Conservation (phyloP, 2,113 vertebrate species). For the Rafetus swinhoei region DNA sequence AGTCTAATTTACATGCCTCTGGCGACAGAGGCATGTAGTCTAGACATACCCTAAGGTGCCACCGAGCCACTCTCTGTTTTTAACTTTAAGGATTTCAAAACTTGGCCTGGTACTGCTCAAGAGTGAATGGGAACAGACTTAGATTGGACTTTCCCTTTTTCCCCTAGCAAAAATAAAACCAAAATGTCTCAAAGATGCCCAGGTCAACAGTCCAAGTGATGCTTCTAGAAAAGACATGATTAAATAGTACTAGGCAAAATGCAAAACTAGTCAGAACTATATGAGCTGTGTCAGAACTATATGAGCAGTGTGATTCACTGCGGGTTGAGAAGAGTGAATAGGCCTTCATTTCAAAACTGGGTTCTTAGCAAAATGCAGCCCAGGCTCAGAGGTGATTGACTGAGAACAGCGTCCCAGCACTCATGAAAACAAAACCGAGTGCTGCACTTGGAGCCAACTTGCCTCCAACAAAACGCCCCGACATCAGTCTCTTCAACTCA, state of each 20-base stretch:
- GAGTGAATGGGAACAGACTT: not conserved
- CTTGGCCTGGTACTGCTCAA: not conserved
- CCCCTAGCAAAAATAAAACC: not conserved
- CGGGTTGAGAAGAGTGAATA: rapidly evolving
- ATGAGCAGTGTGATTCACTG: rapidly evolving
- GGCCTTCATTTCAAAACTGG: rapidly evolving
- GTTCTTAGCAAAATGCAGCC: rapidly evolving
- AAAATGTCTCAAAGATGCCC: not conserved
- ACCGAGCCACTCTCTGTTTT: no score
- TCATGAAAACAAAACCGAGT: not conserved
- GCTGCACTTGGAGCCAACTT: not conserved
- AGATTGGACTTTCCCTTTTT: not conserved
- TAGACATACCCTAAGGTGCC: no score
- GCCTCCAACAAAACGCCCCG: not conserved
- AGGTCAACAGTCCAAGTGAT: not conserved
- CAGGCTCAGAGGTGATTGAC: rapidly evolving
- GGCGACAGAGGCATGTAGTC: no score
- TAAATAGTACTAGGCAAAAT: rapidly evolving
- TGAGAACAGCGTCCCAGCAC: rapidly evolving
- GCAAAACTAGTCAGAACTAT: not conserved
- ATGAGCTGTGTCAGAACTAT: rapidly evolving
- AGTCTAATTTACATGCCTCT: no score
- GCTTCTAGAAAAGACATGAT: not conserved
- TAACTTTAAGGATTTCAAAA: not conserved
- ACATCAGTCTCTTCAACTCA: rapidly evolving